Percentiles rank a stretch among this genome's conserved stretches.
Conservation (phyloP, 2,797 vertebrate genomes). For the Tadarida brasiliensis region DNA sequence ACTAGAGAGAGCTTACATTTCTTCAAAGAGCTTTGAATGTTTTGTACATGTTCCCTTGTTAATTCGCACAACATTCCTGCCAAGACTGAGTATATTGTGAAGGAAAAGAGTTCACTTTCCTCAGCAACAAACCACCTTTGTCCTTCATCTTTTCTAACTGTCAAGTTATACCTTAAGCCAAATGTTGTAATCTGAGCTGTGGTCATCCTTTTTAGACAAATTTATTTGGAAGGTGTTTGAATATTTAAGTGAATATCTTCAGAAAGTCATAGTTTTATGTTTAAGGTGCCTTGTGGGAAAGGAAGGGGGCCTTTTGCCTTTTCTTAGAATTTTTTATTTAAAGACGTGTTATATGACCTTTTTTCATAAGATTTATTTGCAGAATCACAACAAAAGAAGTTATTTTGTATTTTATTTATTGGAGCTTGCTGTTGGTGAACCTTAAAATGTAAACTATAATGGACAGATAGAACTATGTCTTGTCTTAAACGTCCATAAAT, state of each 20-base stretch:
- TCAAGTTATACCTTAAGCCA: background rate
- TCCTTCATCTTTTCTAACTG: conserved; percentile 23
- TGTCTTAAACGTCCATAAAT: conserved; percentile 13
- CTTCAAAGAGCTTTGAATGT: conserved; percentile 38
- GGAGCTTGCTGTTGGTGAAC: background rate
- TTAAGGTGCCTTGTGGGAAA: conserved; percentile 42
- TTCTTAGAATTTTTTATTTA: conserved; percentile 52
- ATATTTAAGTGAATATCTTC: conserved; percentile 1
- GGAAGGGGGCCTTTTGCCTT: background rate
- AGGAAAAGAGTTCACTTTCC: conserved; percentile 11
- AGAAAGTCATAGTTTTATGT: conserved; percentile 19
- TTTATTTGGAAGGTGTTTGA: conserved; percentile 5
- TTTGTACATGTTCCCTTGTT: conserved; percentile 57
- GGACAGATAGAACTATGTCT: background rate
- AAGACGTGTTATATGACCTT: background rate
- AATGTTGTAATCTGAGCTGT: background rate
- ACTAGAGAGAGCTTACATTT: conserved; percentile 36
- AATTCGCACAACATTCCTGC: conserved; percentile 63
- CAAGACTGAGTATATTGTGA: conserved; percentile 31
- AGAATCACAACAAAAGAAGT: conserved; percentile 45
- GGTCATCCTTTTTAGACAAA: background rate
- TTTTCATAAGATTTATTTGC: conserved; percentile 27
- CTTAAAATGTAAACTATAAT: background rate
- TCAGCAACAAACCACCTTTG: conserved; percentile 31
- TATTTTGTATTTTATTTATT: conserved; percentile 46